Percentiles rank a stretch among this genome's conserved stretches.
phyloP scores from a whole-genome alignment of 2,797 vertebrate genomes.

The Crenuchus spilurus region DNA sequence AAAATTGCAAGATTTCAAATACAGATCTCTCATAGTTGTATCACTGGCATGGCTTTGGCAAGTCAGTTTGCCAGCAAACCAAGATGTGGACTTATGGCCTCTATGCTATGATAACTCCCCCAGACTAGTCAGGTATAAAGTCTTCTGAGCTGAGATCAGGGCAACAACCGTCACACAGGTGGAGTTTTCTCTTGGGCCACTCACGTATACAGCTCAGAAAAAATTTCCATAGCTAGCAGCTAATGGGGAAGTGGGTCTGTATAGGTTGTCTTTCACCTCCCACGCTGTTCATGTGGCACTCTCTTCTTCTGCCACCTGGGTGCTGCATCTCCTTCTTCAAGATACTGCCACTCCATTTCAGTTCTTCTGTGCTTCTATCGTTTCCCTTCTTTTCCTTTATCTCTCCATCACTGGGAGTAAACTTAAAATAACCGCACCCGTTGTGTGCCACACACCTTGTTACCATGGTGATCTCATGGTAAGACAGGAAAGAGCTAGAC shows the following conservation, averaged over 20 bases:
- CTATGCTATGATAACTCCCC: constrained; percentile 4
- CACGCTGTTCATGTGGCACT: background rate
- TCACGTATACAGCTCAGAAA: background rate
- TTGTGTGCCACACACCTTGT: constrained; percentile 47
- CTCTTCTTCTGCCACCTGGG: background rate
- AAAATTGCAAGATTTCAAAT: background rate
- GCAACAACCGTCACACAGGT: constrained; percentile 1
- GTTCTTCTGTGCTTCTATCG: constrained; percentile 10
- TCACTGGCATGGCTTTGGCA: constrained; percentile 1
- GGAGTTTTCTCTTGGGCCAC: constrained; percentile 6
- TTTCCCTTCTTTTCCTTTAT: constrained; percentile 4
- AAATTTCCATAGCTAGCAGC: constrained; percentile 16
- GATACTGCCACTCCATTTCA: constrained; percentile 39
- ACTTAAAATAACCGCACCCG: constrained; percentile 45
- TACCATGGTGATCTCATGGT: constrained; percentile 56
- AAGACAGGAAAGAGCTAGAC: constrained; percentile 16
- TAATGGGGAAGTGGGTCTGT: constrained; percentile 16
- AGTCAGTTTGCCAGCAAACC: background rate
- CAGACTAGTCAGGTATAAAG: background rate
- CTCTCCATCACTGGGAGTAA: constrained; percentile 34
- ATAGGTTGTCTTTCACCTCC: background rate
- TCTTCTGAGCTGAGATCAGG: background rate
- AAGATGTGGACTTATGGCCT: background rate
- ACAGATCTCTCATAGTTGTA: background rate
- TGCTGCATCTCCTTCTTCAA: constrained; percentile 60